These are phyloP conservation scores for Operophtera brumata DNA, from an alignment of 2,888 invertebrate species.

Conservation along the genomic window DNA sequence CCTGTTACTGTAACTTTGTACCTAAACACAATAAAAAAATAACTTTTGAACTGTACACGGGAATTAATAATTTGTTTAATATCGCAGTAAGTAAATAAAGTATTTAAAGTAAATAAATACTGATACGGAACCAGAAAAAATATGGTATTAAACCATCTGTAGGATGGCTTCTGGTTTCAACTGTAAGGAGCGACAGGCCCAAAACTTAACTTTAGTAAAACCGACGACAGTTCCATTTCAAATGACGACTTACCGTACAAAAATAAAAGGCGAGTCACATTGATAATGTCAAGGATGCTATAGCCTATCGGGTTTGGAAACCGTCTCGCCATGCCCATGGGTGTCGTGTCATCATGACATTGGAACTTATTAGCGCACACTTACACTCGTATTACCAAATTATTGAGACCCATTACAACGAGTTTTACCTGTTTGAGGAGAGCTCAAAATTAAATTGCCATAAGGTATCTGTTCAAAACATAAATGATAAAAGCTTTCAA, in stretches of 20 bases:
- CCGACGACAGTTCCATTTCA: neutral
- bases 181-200: too few species aligned
- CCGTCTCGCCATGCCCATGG: slow-evolving; percentile 17
- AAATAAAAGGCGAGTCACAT: slow-evolving; percentile 10
- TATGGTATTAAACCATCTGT: too few species aligned
- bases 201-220: too few species aligned
- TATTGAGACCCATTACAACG: slow-evolving; percentile 5
- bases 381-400: slow-evolving; percentile 14
- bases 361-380: slow-evolving; percentile 40
- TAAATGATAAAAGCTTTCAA: too few species aligned
- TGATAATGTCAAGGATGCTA: slow-evolving; percentile 54
- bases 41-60: neutral
- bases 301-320: slow-evolving; percentile 36
- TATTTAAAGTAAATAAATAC: too few species aligned
- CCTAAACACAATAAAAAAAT: too few species aligned
- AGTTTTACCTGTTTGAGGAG: neutral
- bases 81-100: too few species aligned
- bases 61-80: neutral
- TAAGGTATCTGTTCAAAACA: neutral
- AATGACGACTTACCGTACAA: slow-evolving; percentile 10
- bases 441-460: slow-evolving; percentile 16
- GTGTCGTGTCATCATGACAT: slow-evolving; percentile 43
- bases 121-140: too few species aligned
- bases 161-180: too few species aligned
- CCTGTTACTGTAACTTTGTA: too few species aligned